Evolutionary conservation across 2,888 invertebrate genomes (phyloP).

Genomic region (Luperina testacea): DNA sequence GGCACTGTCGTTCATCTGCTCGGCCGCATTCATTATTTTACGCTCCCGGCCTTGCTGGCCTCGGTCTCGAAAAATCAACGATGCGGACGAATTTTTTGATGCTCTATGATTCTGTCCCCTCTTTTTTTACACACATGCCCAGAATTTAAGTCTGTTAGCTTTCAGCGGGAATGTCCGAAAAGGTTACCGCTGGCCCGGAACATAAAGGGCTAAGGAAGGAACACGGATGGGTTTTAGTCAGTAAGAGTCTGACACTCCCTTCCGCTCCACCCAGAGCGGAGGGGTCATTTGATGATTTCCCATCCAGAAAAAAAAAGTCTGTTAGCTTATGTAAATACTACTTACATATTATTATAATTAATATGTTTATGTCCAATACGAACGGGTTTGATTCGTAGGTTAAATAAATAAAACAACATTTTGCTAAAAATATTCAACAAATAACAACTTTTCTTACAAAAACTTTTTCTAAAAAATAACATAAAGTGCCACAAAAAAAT

Average conservation of each 20-base stretch:
- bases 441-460: not conserved
- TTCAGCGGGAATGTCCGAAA: too few relatives aligned
- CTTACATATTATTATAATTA: not conserved
- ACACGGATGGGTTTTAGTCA: too few relatives aligned
- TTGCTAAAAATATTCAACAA: not conserved
- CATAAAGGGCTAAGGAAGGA: too few relatives aligned
- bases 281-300: too few relatives aligned
- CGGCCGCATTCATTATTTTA: too few relatives aligned
- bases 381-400: not conserved
- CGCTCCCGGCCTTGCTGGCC: too few relatives aligned
- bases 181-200: too few relatives aligned
- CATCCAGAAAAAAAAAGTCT: too few relatives aligned
- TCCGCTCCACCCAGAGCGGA: too few relatives aligned
- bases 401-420: conserved; percentile 1
- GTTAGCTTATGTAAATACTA: not conserved
- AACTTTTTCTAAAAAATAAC: not conserved
- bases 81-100: not conserved
- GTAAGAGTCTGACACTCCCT: too few relatives aligned
- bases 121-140: not conserved
- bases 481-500: conserved; percentile 14
- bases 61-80: not conserved
- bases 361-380: not conserved
- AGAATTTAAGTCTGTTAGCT: not conserved
- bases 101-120: not conserved
- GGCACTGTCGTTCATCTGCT: too few relatives aligned